These are phyloP conservation scores for Oryzias sinensis DNA, from an alignment of 2,797 vertebrate genomes.

Conservation along the genomic window DNA sequence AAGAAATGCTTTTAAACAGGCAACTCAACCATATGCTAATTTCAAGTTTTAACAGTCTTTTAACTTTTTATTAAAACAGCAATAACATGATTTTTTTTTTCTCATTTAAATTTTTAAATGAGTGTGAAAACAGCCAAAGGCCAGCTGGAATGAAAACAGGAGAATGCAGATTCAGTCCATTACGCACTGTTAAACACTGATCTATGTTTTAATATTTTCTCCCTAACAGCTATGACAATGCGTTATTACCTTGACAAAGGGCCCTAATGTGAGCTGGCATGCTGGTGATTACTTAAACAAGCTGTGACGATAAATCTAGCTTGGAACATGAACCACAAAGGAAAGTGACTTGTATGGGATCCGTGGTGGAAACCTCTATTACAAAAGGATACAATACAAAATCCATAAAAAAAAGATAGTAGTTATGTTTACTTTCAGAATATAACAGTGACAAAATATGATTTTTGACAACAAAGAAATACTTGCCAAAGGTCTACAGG, in stretches of 20 bases:
- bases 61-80: constrained; percentile 71
- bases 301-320: constrained; percentile 68
- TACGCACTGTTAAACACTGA: constrained; percentile 81
- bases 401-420: constrained; percentile 28
- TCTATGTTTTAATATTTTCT: constrained; percentile 83
- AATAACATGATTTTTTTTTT: constrained; percentile 56
- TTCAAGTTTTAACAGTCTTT: constrained; percentile 36
- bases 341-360: constrained; percentile 45
- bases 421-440: constrained; percentile 28
- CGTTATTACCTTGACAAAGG: constrained; percentile 77
- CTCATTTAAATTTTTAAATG: constrained; percentile 75
- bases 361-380: constrained; percentile 38
- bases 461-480: constrained; percentile 8
- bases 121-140: constrained; percentile 76
- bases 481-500: constrained; percentile 27
- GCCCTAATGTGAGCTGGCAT: constrained; percentile 69
- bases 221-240: constrained; percentile 72
- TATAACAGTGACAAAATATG: constrained; percentile 38
- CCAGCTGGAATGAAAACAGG: constrained; percentile 72
- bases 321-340: constrained; percentile 46
- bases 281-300: constrained; percentile 79
- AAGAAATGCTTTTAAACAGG: no score
- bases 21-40: constrained; percentile 13
- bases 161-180: constrained; percentile 76
- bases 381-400: constrained; percentile 48